Percentiles rank a stretch among this genome's conserved stretches.
These are phyloP conservation scores for Heliocidaris tuberculata DNA, from an alignment of 35 echinoderm and acorn worm species.

Conservation along the genomic window DNA sequence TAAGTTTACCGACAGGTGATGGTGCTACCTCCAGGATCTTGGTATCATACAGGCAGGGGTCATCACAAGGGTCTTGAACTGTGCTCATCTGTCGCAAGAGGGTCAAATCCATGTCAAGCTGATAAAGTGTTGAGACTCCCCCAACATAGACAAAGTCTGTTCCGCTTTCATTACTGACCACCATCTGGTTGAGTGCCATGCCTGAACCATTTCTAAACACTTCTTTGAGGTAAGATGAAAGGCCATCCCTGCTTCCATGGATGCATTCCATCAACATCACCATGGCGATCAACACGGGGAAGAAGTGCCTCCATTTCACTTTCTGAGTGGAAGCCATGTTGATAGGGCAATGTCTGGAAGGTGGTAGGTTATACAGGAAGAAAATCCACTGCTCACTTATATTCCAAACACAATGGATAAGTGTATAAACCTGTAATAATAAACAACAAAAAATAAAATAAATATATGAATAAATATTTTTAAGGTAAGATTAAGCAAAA, in stretches of 20 bases:
- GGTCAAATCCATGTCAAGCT: background rate
- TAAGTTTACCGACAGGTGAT: background rate
- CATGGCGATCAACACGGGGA: background rate
- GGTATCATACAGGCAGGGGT: background rate
- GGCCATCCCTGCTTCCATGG: background rate
- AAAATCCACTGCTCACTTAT: background rate
- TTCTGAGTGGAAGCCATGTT: background rate
- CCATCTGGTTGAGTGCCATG: background rate
- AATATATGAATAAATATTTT: too few species aligned
- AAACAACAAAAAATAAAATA: background rate
- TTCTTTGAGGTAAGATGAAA: background rate
- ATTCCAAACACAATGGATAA: background rate
- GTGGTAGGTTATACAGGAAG: background rate
- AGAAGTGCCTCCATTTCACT: background rate
- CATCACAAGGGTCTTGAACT: too few species aligned
- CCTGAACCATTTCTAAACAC: background rate
- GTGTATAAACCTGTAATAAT: background rate
- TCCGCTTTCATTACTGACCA: conserved; percentile 23
- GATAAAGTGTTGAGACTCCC: background rate
- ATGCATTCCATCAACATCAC: background rate
- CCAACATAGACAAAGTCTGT: conserved; percentile 1
- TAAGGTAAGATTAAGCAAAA: too few species aligned
- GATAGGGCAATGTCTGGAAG: background rate
- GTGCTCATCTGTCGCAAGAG: too few species aligned
- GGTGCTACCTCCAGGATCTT: background rate